phyloP scores from a whole-genome alignment of 2,113 vertebrate species.

The Pluvialis apricaria region DNA sequence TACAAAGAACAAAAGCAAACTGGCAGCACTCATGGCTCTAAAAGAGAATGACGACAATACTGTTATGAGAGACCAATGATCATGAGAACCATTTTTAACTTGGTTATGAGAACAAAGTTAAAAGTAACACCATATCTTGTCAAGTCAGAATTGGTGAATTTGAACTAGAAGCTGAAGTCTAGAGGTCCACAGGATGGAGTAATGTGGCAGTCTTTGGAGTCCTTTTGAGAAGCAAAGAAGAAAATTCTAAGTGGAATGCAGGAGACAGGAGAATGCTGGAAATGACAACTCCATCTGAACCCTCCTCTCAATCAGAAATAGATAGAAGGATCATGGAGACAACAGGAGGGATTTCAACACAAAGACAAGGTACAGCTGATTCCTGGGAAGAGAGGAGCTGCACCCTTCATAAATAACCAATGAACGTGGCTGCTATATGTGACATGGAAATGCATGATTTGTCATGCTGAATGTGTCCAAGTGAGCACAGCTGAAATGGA shows the following conservation, averaged over 20 bases:
- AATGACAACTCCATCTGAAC: not conserved
- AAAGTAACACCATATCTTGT: not conserved
- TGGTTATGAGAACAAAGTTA: not conserved
- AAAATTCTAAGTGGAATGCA: not conserved
- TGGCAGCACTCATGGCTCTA: not conserved
- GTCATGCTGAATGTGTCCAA: not conserved
- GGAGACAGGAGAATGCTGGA: not conserved
- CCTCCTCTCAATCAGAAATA: not conserved
- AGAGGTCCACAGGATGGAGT: not conserved
- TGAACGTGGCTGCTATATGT: rapidly evolving
- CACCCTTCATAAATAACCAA: not conserved
- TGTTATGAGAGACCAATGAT: not conserved
- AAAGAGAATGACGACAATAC: not conserved
- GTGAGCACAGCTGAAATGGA: not conserved
- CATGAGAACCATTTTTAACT: not conserved
- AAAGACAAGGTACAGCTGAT: not conserved
- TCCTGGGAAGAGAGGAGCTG: not conserved
- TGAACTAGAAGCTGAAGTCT: not conserved
- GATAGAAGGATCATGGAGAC: not conserved
- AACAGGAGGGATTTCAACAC: not conserved
- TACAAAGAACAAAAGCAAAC: not conserved
- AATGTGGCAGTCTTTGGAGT: not conserved
- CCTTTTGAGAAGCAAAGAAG: not conserved
- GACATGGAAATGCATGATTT: rapidly evolving
- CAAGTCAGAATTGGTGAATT: not conserved